Base-by-base conservation (phyloP, 2,113 vertebrate genomes). In the Podarcis raffonei region DNA sequence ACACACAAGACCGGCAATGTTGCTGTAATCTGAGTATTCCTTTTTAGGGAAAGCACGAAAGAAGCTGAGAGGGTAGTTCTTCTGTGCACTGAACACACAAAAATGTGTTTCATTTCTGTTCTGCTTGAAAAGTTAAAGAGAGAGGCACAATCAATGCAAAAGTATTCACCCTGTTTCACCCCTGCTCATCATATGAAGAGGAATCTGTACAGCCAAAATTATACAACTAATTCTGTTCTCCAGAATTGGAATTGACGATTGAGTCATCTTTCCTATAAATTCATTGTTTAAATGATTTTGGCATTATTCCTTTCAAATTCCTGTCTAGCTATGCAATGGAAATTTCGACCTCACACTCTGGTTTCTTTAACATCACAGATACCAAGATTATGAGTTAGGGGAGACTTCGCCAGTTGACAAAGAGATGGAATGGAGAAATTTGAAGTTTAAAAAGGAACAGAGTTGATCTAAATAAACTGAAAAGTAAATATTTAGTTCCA, bases 231-330 rank as follows among this genome's bases (percentile, higher is more conserved):
- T 92, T 95, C 91, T 95, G 87, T 94, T 96, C 97, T 94, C 92
- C 93, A 89, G 92, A 94, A 94, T 89, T 90, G 90, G 85, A 95
- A 91, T 91, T 96, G 96, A 96, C 97, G 96, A 97, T 95, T 96
- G 96, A 97, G 94, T 98, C 96, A 97, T 97, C 94, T 97, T 97
- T 97, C 96, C 96, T 96, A 96, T 96, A 96, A 96, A 94, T 97
- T 96, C 95, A 89, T 95, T 97, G 97, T 97, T 96, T 91, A 93
- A 96, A 95, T 96, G 92, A 96, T 95, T 96, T 95, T 98, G 97
- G 97, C 97, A 94, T 95, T 91, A 92, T 95, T 97, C 96, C 96
- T 96, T 86, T 92, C 94, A 96, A 95, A 98, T 98, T 97, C 96
- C 88, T 96, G 88, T 81, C 88, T 93, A 86, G 66, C 90, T 96